phyloP scores from a whole-genome alignment of 1,140 invertebrate species.

The Druon quercuslanigerum region DNA sequence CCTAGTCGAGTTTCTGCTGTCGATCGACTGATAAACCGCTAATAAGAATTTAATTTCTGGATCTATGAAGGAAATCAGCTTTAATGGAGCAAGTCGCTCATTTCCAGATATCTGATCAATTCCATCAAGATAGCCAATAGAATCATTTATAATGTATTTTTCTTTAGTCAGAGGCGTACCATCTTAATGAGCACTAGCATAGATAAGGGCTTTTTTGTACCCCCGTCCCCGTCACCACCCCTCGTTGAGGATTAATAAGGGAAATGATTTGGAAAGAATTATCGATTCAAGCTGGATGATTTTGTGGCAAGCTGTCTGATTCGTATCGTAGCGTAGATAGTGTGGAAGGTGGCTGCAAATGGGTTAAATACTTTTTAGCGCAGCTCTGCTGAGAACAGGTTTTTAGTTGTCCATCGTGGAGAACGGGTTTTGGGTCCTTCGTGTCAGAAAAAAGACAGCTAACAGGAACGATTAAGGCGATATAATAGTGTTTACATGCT shows the following conservation, averaged over 20 bases:
- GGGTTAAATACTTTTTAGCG: slow-evolving; percentile 16
- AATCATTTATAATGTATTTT: too few species aligned
- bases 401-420: slow-evolving; percentile 20
- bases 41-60: neutral
- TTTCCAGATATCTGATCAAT: neutral
- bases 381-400: slow-evolving; percentile 7
- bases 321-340: neutral
- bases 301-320: neutral
- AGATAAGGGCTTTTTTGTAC: too few species aligned
- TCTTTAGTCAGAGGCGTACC: too few species aligned
- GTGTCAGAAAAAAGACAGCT: slow-evolving; percentile 7
- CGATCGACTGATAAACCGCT: slow-evolving; percentile 1
- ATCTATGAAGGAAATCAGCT: slow-evolving; percentile 26
- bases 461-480: slow-evolving; percentile 28
- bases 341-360: slow-evolving; percentile 24
- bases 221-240: too few species aligned
- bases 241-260: neutral
- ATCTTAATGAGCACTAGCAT: too few species aligned
- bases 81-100: neutral
- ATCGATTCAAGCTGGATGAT: neutral
- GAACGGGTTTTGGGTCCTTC: slow-evolving; percentile 15
- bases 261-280: neutral
- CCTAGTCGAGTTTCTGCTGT: slow-evolving; percentile 1
- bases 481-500: slow-evolving; percentile 19
- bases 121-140: neutral